These are phyloP conservation scores for Wasmannia auropunctata DNA, from an alignment of 1,140 invertebrate genomes.

Conservation along the genomic window DNA sequence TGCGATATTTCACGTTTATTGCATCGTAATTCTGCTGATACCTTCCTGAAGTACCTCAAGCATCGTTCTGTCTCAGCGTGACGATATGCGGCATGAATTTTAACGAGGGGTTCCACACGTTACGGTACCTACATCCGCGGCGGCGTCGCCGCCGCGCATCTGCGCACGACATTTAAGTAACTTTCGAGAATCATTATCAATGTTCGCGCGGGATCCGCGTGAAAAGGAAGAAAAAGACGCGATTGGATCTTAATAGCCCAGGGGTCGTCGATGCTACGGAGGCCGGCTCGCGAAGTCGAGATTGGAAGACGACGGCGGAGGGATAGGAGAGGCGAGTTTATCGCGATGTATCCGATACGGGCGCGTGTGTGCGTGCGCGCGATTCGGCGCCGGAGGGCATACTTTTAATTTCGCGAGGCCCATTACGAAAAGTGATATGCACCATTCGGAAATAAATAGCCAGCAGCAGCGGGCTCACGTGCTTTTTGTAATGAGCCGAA, in stretches of 20 bases:
- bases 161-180: slow-evolving; percentile 33
- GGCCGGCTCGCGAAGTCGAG: not conserved
- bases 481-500: slow-evolving; percentile 80
- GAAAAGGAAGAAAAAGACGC: not conserved
- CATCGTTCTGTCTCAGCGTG: slow-evolving; percentile 3
- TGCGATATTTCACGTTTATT: slow-evolving; percentile 7
- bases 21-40: not conserved
- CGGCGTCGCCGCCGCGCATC: not conserved
- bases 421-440: slow-evolving; percentile 77
- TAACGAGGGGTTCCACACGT: slow-evolving; percentile 49
- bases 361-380: slow-evolving; percentile 67
- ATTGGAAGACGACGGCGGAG: slow-evolving; percentile 1
- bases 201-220: not conserved
- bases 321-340: slow-evolving; percentile 37
- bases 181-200: slow-evolving; percentile 58
- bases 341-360: slow-evolving; percentile 46
- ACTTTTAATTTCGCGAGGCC: slow-evolving; percentile 74
- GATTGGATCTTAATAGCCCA: slow-evolving; percentile 55
- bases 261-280: slow-evolving; percentile 25
- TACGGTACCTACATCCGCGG: slow-evolving; percentile 12
- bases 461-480: slow-evolving; percentile 74
- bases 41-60: not conserved
- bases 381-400: slow-evolving; percentile 72
- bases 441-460: slow-evolving; percentile 77
- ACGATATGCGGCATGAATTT: slow-evolving; percentile 35